phyloP scores from a whole-genome alignment of 2,888 invertebrate species.

The Protophormia terraenovae region DNA sequence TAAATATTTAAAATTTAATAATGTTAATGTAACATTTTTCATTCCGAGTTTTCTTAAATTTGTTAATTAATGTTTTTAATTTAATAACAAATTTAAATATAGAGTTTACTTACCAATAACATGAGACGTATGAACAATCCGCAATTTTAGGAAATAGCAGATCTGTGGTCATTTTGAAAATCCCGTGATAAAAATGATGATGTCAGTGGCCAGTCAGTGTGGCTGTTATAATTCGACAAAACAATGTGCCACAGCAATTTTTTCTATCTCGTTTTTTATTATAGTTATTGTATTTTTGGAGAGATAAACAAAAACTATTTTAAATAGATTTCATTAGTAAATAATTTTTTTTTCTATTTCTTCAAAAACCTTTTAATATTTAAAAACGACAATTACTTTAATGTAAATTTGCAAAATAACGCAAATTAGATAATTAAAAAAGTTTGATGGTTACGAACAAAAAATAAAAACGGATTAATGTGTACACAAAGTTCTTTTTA shows the following conservation, averaged over 20 bases:
- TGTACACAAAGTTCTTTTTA: neutral
- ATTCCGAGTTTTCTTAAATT: no score
- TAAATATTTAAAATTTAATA: no score
- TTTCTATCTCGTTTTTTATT: conserved; percentile 30
- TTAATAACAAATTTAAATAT: neutral
- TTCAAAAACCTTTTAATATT: neutral
- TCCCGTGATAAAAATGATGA: conserved; percentile 61
- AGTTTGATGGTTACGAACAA: neutral
- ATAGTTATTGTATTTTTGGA: neutral
- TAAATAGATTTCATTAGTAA: conserved; percentile 2
- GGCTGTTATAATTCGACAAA: conserved; percentile 30
- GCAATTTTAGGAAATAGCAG: conserved; percentile 87
- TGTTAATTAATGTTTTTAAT: no score
- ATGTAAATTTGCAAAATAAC: no score
- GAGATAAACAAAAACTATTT: conserved; percentile 6
- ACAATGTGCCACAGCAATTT: conserved; percentile 33
- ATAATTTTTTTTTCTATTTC: neutral
- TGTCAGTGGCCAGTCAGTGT: conserved; percentile 62
- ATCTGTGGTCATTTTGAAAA: conserved; percentile 78
- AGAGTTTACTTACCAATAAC: conserved; percentile 87
- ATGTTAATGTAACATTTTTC: no score
- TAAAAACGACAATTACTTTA: no score
- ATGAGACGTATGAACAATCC: conserved; percentile 92
- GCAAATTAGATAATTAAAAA: neutral
- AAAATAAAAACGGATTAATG: neutral